These are phyloP conservation scores for Trachythela sp. DNA, from an alignment of 64 coral and sea anemone genomes.

Conservation along the genomic window DNA sequence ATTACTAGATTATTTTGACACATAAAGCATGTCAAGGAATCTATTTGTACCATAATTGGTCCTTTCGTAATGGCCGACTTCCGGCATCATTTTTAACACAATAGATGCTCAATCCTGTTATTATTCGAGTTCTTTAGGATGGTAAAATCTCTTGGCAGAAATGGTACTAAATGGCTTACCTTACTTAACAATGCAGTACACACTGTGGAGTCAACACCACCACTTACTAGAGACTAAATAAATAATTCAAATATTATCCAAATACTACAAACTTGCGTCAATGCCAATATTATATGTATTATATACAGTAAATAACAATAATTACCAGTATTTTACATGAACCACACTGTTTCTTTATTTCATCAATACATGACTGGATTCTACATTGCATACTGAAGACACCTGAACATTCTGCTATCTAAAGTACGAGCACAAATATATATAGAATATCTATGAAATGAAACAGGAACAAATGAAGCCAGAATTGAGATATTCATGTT, in stretches of 20 bases:
- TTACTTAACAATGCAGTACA: conserved; percentile 86
- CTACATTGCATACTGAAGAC: conserved; percentile 76
- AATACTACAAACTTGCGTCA: background rate
- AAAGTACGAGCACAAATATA: no score
- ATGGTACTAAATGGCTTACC: conserved; percentile 15
- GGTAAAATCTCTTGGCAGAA: background rate
- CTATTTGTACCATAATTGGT: no score
- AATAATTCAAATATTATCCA: background rate
- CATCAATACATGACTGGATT: conserved; percentile 65
- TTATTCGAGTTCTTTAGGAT: no score
- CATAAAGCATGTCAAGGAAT: no score
- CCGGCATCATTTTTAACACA: no score
- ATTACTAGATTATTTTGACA: no score
- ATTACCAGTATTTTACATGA: conserved; percentile 82
- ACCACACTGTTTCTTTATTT: conserved; percentile 73
- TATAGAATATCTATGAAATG: no score
- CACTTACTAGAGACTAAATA: conserved; percentile 76
- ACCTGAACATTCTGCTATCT: conserved; percentile 82
- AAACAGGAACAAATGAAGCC: no score
- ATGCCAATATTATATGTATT: no score
- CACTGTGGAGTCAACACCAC: conserved; percentile 96
- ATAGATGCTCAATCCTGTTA: no score
- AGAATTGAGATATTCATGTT: no score
- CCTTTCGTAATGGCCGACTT: no score
- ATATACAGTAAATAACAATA: background rate